phyloP scores from a whole-genome alignment of 2,888 invertebrate species.

The Dryobota labecula region DNA sequence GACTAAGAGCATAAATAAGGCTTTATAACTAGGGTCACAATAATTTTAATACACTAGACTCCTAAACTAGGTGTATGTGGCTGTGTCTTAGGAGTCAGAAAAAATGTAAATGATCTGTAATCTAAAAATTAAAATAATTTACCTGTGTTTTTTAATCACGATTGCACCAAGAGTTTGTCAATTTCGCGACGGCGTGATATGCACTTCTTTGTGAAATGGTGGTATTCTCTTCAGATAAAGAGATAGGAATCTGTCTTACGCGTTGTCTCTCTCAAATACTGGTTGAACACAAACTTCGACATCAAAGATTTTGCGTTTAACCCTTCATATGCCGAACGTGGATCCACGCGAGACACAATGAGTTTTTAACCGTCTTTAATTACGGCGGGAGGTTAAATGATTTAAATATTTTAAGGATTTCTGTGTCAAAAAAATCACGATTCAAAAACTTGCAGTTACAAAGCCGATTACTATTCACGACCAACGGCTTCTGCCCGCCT shows the following conservation, averaged over 20 bases:
- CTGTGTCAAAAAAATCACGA: background rate
- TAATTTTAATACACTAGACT: no score
- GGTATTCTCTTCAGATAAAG: background rate
- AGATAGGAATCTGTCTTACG: background rate
- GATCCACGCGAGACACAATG: no score
- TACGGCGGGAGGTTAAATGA: no score
- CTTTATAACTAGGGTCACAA: no score
- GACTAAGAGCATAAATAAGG: no score
- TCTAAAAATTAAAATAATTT: background rate
- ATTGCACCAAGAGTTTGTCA: background rate
- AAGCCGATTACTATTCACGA: conserved; percentile 56
- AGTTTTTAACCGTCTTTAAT: no score
- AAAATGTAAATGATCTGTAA: background rate
- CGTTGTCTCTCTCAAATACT: background rate
- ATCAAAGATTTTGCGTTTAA: background rate
- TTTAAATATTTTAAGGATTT: conserved; percentile 13
- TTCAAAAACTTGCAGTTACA: conserved; percentile 27
- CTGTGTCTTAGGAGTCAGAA: no score
- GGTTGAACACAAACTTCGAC: no score
- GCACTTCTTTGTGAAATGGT: no score
- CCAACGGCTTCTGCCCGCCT: conserved; percentile 45
- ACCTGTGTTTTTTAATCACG: background rate
- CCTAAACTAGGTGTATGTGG: no score
- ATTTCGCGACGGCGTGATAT: background rate
- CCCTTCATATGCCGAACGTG: no score